phyloP scores from a whole-genome alignment of 2,888 invertebrate genomes.

The Capitulum mitella region DNA sequence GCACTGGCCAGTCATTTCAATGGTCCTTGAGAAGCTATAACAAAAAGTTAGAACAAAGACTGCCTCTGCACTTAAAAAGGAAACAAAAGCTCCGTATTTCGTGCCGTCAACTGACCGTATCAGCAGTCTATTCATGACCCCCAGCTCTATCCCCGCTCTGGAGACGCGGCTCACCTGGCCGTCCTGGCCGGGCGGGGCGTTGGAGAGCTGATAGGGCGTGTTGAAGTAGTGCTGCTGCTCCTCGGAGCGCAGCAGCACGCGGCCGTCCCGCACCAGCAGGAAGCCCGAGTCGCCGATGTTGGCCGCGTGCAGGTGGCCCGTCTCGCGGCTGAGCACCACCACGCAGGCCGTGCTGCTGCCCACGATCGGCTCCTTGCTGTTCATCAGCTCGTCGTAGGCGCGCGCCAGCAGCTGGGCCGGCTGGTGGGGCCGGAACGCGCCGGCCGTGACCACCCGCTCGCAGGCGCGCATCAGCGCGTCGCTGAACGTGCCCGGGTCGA shows the following conservation, averaged over 20 bases:
- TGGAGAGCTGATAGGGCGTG: conserved; percentile 92
- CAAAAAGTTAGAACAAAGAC: too few species aligned
- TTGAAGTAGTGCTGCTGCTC: conserved; percentile 99
- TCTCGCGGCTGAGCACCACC: conserved; percentile 82
- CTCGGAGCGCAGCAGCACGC: conserved; percentile 82
- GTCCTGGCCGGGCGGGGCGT: conserved; percentile 84
- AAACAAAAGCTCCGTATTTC: too few species aligned
- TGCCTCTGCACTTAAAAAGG: too few species aligned
- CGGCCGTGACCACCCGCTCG: conserved; percentile 81
- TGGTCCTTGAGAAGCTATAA: too few species aligned
- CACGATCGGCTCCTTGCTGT: conserved; percentile 29
- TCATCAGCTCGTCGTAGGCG: conserved; percentile 28
- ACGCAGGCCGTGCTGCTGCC: conserved; percentile 93
- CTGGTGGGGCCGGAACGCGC: conserved; percentile 75
- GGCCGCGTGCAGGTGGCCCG: conserved; percentile 83
- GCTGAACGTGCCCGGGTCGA: conserved; percentile 95
- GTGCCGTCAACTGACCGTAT: too few species aligned
- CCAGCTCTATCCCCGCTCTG: too few species aligned
- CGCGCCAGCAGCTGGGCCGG: conserved; percentile 82
- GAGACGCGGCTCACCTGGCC: conserved; percentile 55
- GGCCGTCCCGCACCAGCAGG: conserved; percentile 78
- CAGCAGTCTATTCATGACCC: too few species aligned
- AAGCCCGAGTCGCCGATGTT: conserved; percentile 99
- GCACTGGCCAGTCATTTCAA: too few species aligned
- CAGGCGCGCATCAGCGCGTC: conserved; percentile 89